Conservation (phyloP, 2,113 vertebrate genomes). For the Apteryx mantelli region DNA sequence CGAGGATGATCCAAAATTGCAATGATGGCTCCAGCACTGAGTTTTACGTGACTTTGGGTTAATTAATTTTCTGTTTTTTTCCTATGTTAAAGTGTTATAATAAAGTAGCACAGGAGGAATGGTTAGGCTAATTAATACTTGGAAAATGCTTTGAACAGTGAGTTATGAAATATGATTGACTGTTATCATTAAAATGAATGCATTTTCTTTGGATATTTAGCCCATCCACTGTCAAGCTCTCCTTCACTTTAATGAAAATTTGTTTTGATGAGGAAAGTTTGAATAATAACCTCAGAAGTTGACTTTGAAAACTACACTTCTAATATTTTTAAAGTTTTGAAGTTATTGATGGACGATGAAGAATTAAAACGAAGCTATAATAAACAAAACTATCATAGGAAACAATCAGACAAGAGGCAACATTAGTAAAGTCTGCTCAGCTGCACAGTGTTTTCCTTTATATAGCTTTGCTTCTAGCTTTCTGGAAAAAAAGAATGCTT, state of each 20-base stretch:
- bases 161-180: background rate
- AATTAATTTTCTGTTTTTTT: background rate
- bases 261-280: background rate
- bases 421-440: background rate
- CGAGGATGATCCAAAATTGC: background rate
- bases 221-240: background rate
- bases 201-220: background rate
- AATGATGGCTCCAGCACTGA: background rate
- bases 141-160: rapidly evolving
- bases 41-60: background rate
- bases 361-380: background rate
- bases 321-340: background rate
- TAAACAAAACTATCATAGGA: background rate
- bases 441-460: background rate
- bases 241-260: background rate
- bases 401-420: background rate
- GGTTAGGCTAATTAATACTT: background rate
- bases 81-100: background rate
- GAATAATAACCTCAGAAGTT: background rate
- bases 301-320: background rate
- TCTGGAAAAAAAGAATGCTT: background rate
- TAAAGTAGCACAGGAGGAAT: background rate
- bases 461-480: background rate
- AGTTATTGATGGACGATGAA: background rate
- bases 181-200: background rate